These are phyloP conservation scores for Drosophila biarmipes DNA, from an alignment of 1,140 invertebrate species.

Conservation along the genomic window DNA sequence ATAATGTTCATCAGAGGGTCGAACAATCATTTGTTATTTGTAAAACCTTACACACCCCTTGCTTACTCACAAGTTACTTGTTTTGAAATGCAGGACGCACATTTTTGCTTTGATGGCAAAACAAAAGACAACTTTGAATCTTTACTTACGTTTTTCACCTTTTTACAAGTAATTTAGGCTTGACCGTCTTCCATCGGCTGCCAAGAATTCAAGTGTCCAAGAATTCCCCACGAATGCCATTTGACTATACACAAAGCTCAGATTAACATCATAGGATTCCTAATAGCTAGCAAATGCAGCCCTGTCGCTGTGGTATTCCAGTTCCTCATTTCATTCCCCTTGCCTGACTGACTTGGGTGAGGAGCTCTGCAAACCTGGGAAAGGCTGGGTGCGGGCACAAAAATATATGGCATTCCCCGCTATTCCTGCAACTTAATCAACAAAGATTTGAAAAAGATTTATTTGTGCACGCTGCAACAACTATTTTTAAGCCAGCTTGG, in stretches of 20 bases:
- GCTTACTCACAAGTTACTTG: no score
- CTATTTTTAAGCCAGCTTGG: background rate
- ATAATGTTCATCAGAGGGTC: no score
- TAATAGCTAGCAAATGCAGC: background rate
- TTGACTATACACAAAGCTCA: constrained; percentile 4
- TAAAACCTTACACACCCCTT: no score
- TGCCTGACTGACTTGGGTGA: background rate
- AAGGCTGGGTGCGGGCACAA: background rate
- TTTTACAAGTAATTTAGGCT: background rate
- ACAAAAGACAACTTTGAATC: no score
- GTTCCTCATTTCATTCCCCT: background rate
- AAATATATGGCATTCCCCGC: background rate
- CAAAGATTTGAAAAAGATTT: background rate
- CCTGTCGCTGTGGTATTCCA: constrained; percentile 9
- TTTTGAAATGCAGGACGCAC: no score
- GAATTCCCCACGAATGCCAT: constrained; percentile 3
- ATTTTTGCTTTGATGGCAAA: no score
- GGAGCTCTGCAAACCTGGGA: background rate
- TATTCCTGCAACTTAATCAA: background rate
- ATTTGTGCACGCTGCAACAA: background rate
- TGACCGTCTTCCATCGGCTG: background rate
- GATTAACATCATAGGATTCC: background rate
- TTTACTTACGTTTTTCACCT: background rate
- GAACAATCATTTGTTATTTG: no score
- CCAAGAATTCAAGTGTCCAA: background rate